Evolutionary conservation across 1,140 invertebrate genomes (phyloP).

Genomic region (Ceratina australensis): DNA sequence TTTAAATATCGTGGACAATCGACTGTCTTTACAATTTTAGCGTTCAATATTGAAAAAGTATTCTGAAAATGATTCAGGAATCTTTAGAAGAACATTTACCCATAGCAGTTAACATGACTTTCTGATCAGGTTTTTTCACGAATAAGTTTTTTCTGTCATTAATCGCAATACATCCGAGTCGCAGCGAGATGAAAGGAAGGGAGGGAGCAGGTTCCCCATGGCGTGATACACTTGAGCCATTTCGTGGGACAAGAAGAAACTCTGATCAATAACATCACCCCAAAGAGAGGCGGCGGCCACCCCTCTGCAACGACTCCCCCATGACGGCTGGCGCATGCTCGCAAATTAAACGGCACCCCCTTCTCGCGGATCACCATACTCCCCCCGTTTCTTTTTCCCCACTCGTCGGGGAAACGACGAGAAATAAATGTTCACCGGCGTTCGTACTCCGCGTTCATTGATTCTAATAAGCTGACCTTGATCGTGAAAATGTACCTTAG

Average conservation of each 20-base stretch:
- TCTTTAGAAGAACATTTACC: no score
- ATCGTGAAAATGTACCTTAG: slow-evolving; percentile 39
- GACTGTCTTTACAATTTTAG: no score
- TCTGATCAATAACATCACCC: slow-evolving; percentile 61
- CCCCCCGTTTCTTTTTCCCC: slow-evolving; percentile 2
- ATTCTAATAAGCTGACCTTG: slow-evolving; percentile 47
- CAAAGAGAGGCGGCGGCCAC: slow-evolving; percentile 44
- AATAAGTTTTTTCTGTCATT: not conserved
- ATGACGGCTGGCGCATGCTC: slow-evolving; percentile 59
- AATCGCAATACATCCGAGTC: no score
- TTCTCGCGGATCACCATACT: slow-evolving; percentile 19
- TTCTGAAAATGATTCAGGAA: no score
- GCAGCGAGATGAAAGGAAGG: no score
- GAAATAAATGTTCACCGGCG: slow-evolving; percentile 33
- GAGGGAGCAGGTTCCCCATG: slow-evolving; percentile 23
- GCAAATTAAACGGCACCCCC: slow-evolving; percentile 51
- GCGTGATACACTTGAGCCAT: slow-evolving; percentile 53
- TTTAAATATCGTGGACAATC: not conserved
- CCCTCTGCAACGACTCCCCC: slow-evolving; percentile 54
- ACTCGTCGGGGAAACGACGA: not conserved
- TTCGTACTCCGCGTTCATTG: slow-evolving; percentile 23
- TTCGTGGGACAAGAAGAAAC: slow-evolving; percentile 51
- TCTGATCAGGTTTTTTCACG: no score
- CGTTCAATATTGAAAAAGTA: no score
- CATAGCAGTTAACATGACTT: no score